Evolutionary conservation across 2,888 invertebrate species (phyloP).

Genomic region (Tenthredo notha): DNA sequence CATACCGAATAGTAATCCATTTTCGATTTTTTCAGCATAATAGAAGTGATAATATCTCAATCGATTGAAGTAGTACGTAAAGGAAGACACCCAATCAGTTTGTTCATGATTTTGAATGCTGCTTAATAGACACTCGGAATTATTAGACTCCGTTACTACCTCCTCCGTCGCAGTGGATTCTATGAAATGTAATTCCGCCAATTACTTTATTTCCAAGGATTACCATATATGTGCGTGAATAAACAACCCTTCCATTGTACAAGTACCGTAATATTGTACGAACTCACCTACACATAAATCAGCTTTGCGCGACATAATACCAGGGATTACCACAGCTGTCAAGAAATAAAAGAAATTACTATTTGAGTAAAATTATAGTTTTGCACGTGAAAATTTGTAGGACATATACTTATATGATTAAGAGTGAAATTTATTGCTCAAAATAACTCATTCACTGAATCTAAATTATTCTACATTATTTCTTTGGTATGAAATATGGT

Average conservation of each 20-base stretch:
- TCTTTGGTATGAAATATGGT: background rate
- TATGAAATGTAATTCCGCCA: background rate
- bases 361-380: slow-evolving; percentile 9
- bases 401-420: slow-evolving; percentile 39
- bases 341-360: slow-evolving; percentile 20
- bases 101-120: slow-evolving; percentile 49
- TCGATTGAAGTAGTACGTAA: slow-evolving; percentile 62
- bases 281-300: slow-evolving; percentile 42
- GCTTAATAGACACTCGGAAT: slow-evolving; percentile 44
- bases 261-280: background rate
- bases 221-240: background rate
- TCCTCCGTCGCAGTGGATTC: slow-evolving; percentile 35
- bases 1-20: slow-evolving; percentile 58
- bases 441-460: background rate
- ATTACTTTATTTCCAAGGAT: slow-evolving; percentile 2
- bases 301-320: slow-evolving; percentile 40
- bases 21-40: slow-evolving; percentile 63
- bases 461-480: background rate
- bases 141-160: background rate
- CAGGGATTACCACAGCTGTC: slow-evolving; percentile 43
- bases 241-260: background rate
- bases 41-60: slow-evolving; percentile 66
- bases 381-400: background rate
- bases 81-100: slow-evolving; percentile 45
- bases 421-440: slow-evolving; percentile 2